These are phyloP conservation scores for Hydropsyche tenuis DNA, from an alignment of 1,140 invertebrate species.

Conservation along the genomic window DNA sequence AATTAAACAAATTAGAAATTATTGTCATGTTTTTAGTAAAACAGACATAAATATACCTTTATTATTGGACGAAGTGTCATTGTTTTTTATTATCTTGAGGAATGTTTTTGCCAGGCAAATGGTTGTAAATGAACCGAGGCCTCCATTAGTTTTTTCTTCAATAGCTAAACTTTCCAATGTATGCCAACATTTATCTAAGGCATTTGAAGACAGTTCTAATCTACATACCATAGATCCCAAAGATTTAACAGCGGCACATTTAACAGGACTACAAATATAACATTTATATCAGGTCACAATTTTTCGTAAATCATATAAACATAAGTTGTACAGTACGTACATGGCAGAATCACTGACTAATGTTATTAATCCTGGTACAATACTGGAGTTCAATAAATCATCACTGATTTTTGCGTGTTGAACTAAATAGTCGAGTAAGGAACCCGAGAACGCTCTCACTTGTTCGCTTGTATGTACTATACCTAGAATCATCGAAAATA, in stretches of 20 bases:
- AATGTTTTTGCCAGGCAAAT: constrained; percentile 35
- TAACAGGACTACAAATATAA: constrained; percentile 38
- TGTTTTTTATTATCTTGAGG: constrained; percentile 25
- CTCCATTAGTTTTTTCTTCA: constrained; percentile 40
- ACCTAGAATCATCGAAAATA: constrained; percentile 54
- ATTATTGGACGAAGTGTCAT: constrained; percentile 12
- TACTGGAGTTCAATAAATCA: constrained; percentile 63
- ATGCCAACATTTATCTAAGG: constrained; percentile 45
- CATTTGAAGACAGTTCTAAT: constrained; percentile 1
- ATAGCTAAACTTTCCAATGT: constrained; percentile 44
- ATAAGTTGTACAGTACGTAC: constrained; percentile 58
- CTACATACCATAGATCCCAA: constrained; percentile 37
- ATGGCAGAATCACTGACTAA: constrained; percentile 71
- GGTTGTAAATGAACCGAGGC: constrained; percentile 21
- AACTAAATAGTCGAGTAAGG: constrained; percentile 44
- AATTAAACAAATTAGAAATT: background rate
- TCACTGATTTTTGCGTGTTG: constrained; percentile 66
- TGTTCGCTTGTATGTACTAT: constrained; percentile 64
- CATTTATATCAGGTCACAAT: background rate
- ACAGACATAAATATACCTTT: constrained; percentile 37
- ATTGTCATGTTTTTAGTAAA: background rate
- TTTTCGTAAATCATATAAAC: background rate
- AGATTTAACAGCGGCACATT: constrained; percentile 42
- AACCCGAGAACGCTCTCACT: constrained; percentile 41
- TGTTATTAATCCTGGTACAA: constrained; percentile 73